phyloP scores from a whole-genome alignment of 2,888 invertebrate species.

The Calameuta filiformis region DNA sequence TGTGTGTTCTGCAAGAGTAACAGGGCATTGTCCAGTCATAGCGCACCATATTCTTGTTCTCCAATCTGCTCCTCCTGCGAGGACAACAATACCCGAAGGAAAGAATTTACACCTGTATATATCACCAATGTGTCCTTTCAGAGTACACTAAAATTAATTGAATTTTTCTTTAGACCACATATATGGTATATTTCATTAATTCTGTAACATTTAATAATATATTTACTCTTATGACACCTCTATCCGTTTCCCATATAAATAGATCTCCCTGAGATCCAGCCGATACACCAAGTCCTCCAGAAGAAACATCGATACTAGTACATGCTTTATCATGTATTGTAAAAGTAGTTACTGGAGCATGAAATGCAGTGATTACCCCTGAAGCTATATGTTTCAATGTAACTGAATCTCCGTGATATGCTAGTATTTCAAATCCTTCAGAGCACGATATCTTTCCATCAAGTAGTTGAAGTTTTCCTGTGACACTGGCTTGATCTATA shows the following conservation, averaged over 20 bases:
- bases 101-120: constrained; percentile 77
- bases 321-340: constrained; percentile 68
- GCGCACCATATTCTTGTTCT: constrained; percentile 78
- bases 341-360: constrained; percentile 68
- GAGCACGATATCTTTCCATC: constrained; percentile 66
- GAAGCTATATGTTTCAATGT: constrained; percentile 67
- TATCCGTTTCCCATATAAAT: constrained; percentile 74
- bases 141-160: constrained; percentile 53
- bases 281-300: constrained; percentile 74
- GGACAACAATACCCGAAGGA: constrained; percentile 76
- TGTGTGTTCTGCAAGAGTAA: constrained; percentile 74
- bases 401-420: constrained; percentile 65
- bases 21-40: constrained; percentile 75
- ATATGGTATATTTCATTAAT: not conserved
- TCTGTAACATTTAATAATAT: constrained; percentile 1
- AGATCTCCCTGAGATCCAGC: constrained; percentile 72
- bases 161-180: not conserved
- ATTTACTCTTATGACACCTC: constrained; percentile 68
- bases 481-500: constrained; percentile 63
- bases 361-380: constrained; percentile 67
- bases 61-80: constrained; percentile 78
- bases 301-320: constrained; percentile 71
- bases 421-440: constrained; percentile 65
- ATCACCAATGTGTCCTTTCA: constrained; percentile 77
- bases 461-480: constrained; percentile 64